Base-by-base conservation (phyloP, 2,113 vertebrate genomes). In the Pimephales promelas region DNA sequence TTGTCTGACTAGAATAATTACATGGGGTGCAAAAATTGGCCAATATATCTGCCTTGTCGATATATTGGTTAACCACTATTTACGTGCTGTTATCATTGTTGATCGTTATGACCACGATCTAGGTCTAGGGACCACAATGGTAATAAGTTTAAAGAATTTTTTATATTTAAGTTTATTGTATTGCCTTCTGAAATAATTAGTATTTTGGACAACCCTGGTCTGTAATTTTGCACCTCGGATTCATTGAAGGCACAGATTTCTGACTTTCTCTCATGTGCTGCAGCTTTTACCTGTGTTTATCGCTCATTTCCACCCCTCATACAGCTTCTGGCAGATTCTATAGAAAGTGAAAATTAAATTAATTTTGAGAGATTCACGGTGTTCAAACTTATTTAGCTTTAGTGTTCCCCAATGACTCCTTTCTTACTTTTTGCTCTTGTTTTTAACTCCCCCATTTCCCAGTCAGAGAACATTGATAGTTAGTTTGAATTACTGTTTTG, bases 281-380 rank as follows among this genome's bases (percentile, higher is more conserved):
- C 72, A 52, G 40, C 68, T 76, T 78, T 18, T 26, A 16, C 81
- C 22, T 66, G 59, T 82, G 54, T 43, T 75, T 74, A 34, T 79
- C 2, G 8, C 8, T 80, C 49, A 24, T 54, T 81, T 43, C 62
- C 45, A 45, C 54, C 83, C 36, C 62, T 83, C 84, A 87, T 81
- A 83, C 77, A 88, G 86, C 86, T 88, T 84, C 87, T 85, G 87
- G 84, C 81, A 85, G 87, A 86, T 78, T 76, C 20, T 14, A 11
- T 54, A 31, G n/a, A 81, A 72, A 24, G 82, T 28, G 56, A 18
- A 76, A 52, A 68, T 36, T 36, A 16, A 14, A 54, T 28, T 43
- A 11, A 24, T 26, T 83, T 74, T 28, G 31, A 16, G 57, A 36
- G 18, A 52, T 47, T 52, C 13, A 13, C 47, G 54, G 36, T 45